Percentiles rank a stretch among this genome's conserved stretches.
These are phyloP conservation scores for Brachymystax lenok DNA, from an alignment of 2,797 vertebrate genomes.

Conservation along the genomic window DNA sequence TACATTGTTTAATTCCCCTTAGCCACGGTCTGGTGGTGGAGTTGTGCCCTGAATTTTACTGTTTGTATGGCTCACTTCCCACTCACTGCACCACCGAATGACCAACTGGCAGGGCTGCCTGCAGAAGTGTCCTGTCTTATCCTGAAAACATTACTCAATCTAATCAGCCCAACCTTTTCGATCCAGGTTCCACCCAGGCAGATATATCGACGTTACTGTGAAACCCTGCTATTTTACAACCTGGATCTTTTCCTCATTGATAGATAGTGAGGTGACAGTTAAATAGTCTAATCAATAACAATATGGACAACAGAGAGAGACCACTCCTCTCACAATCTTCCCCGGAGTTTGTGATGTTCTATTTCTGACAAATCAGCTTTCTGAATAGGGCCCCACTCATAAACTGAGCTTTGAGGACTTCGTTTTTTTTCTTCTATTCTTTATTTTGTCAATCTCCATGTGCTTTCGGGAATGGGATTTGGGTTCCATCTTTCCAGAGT, in stretches of 20 bases:
- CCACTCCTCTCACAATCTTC: neutral
- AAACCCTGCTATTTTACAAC: neutral
- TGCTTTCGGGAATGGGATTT: neutral
- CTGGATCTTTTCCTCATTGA: neutral
- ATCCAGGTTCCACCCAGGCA: neutral
- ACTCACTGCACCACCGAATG: neutral
- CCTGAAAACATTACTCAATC: slow-evolving; percentile 7
- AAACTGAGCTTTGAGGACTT: no score
- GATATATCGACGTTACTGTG: neutral
- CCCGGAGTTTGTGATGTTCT: neutral
- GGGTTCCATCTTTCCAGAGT: neutral
- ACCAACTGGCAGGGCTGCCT: neutral
- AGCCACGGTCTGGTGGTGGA: slow-evolving; percentile 59
- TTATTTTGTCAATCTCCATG: neutral
- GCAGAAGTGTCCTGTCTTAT: neutral
- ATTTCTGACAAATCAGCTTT: neutral
- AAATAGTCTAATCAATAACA: neutral
- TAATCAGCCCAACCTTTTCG: neutral
- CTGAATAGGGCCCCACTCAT: neutral
- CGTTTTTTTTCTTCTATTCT: no score
- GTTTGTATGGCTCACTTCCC: slow-evolving; percentile 30
- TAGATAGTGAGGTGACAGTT: neutral
- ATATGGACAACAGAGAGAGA: neutral
- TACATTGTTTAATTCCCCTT: slow-evolving; percentile 65
- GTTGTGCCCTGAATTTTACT: slow-evolving; percentile 37